A percentile compares a stretch with the other conserved stretches of the same genome.
Evolutionary conservation across 2,797 vertebrate species (phyloP).

Genomic region (Coregonus ussuriensis): DNA sequence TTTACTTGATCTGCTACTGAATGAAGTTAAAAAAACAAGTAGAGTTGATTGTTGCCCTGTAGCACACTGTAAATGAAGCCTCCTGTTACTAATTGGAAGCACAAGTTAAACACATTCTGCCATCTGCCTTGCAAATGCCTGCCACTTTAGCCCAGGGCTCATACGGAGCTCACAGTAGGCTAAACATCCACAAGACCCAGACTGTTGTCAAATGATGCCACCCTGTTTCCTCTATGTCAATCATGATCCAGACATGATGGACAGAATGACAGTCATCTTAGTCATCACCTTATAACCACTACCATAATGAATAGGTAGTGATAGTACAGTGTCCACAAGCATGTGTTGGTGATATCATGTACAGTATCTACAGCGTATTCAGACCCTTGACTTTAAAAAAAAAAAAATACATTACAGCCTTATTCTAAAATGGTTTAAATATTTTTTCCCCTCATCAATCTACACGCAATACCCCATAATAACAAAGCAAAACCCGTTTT

Average conservation of each 20-base stretch:
- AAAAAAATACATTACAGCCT: no score
- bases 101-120: conserved; percentile 29
- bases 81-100: conserved; percentile 32
- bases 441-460: no score
- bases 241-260: neutral
- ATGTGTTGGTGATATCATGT: no score
- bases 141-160: neutral
- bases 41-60: conserved; percentile 26
- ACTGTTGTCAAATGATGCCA: neutral
- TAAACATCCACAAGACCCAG: neutral
- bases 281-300: neutral
- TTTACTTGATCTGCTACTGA: neutral
- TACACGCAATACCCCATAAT: no score
- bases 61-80: conserved; percentile 9
- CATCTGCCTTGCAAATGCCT: conserved; percentile 20
- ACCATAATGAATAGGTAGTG: no score
- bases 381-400: no score
- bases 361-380: no score
- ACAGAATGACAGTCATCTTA: neutral
- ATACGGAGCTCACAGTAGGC: conserved; percentile 17
- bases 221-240: neutral
- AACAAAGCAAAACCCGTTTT: no score
- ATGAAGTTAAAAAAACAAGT: neutral
- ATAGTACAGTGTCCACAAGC: no score
- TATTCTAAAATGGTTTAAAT: no score